These are phyloP conservation scores for Cheiracanthium punctorium DNA, from an alignment of 2,888 invertebrate species.

Conservation along the genomic window DNA sequence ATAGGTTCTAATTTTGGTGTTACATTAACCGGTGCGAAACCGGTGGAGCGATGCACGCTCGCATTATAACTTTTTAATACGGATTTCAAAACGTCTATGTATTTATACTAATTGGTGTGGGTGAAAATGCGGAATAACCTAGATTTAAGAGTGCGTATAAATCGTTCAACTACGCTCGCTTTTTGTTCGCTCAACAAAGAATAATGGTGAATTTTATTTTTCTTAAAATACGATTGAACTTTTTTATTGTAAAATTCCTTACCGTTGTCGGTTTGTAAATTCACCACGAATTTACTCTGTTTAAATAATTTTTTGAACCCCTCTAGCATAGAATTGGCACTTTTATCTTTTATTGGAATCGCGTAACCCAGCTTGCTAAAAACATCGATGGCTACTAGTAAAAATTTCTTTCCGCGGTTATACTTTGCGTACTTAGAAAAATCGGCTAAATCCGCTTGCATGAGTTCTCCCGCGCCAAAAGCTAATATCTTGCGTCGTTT, in stretches of 20 bases:
- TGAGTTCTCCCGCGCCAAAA: constrained; percentile 11
- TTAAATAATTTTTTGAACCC: constrained; percentile 30
- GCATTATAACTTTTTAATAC: constrained; percentile 31
- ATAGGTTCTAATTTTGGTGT: not conserved
- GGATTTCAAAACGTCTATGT: not conserved
- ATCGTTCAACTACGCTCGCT: constrained; percentile 74
- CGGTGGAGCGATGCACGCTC: constrained; percentile 12
- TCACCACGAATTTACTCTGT: not conserved
- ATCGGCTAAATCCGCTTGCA: constrained; percentile 29
- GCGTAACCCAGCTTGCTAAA: constrained; percentile 13
- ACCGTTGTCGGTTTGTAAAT: constrained; percentile 12
- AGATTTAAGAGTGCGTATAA: constrained; percentile 73
- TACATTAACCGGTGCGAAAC: constrained; percentile 10
- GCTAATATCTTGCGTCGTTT: not conserved
- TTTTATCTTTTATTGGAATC: constrained; percentile 1
- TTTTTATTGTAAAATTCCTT: constrained; percentile 18
- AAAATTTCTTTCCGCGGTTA: not conserved
- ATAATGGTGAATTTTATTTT: not conserved
- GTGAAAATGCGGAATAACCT: constrained; percentile 19
- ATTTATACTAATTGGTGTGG: not conserved
- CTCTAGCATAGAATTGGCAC: not conserved
- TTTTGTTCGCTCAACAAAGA: constrained; percentile 72
- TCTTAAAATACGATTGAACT: not conserved
- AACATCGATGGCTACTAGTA: constrained; percentile 19
- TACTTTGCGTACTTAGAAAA: constrained; percentile 11